These are phyloP conservation scores for Cremastinae sp. DNA, from an alignment of 2,888 invertebrate species.

Conservation along the genomic window DNA sequence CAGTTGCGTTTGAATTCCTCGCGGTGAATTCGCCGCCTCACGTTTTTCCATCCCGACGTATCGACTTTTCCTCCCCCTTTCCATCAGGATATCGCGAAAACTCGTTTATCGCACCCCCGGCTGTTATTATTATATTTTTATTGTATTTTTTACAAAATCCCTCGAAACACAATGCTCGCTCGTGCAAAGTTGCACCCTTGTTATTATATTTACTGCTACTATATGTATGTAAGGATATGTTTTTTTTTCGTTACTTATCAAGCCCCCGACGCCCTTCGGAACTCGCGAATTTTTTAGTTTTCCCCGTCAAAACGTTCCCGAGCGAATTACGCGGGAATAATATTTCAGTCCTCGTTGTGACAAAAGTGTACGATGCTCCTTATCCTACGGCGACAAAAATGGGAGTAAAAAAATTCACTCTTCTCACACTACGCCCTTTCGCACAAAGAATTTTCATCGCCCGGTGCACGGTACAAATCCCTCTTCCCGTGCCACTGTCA, in stretches of 20 bases:
- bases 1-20: slow-evolving; percentile 66
- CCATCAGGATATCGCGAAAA: slow-evolving; percentile 35
- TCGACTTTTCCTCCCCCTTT: slow-evolving; percentile 51
- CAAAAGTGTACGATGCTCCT: slow-evolving; percentile 4
- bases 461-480: slow-evolving; percentile 43
- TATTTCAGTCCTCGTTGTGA: slow-evolving; percentile 15
- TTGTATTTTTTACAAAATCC: no score
- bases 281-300: slow-evolving; percentile 2
- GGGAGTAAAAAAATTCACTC: slow-evolving; percentile 1
- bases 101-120: slow-evolving; percentile 25
- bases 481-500: slow-evolving; percentile 36
- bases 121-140: slow-evolving; percentile 19
- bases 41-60: slow-evolving; percentile 48
- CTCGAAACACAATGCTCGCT: no score
- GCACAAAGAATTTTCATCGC: slow-evolving; percentile 46
- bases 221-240: no score
- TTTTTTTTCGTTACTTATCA: slow-evolving; percentile 31
- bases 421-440: slow-evolving; percentile 23
- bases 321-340: slow-evolving; percentile 28
- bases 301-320: slow-evolving; percentile 13
- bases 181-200: no score
- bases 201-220: no score
- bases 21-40: slow-evolving; percentile 50
- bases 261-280: slow-evolving; percentile 1
- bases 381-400: slow-evolving; percentile 9